Evolutionary conservation across 2,797 vertebrate genomes (phyloP), one percentile per base, ranked within the genome.

Genomic region (Spondyliosoma cantharus): DNA sequence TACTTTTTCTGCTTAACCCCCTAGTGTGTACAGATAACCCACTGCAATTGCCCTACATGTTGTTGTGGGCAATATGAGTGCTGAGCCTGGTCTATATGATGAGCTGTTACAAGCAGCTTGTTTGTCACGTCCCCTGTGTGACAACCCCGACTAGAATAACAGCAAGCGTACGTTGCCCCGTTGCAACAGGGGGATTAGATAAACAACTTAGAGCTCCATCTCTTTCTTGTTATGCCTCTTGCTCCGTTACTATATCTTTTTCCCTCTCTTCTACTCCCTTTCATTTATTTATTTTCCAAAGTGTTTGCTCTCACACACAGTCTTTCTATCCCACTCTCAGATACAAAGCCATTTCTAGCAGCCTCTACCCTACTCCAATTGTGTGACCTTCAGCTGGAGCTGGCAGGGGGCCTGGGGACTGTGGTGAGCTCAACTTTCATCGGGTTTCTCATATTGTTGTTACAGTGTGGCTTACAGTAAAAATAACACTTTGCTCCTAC

Each of bases 391-490:
- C 90, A 91, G 84, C 78, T 24, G 15, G 74, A 64, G 81, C 87
- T 92, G 92, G 90, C 87, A 80, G 82, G 81, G 77, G 88, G 82
- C 88, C 88, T 84, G 85, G 85, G 86, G 90, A 90, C 88, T 90
- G 91, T 90, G 91, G 91, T 72, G 85, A 90, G 90, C 87, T 94
- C 90, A 84, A 71, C 90, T 93, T 93, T 93, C 92, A 92, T 89
- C 70, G 29, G 87, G 86, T 92, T 92, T 87, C 91, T 92, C 81
- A 80, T 92, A 90, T 84, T 93, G 91, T 93, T 94, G 91, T 90
- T 92, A 91, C 90, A 92, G 92, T 92, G 88, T 86, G 92, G 90
- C 91, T 93, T 92, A 93, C 92, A 92, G 92, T 89, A 93, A 91
- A 91, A 93, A 94, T 92, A 94, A 93, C 91, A 93, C 92, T 90